Evolutionary conservation across 2,888 invertebrate genomes (phyloP).

Genomic region (Drosophila ustulata): DNA sequence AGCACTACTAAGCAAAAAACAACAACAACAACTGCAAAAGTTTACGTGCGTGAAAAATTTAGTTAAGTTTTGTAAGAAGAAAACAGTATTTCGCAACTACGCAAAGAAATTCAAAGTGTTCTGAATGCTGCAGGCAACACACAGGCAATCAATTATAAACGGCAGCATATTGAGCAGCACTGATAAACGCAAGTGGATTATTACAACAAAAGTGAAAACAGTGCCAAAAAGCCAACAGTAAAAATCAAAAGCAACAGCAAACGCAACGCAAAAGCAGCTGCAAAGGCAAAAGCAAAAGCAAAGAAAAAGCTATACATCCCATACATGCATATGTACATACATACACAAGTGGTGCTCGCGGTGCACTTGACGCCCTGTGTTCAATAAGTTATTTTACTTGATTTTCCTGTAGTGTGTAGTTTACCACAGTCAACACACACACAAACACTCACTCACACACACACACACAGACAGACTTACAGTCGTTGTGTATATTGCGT

Average conservation of each 20-base stretch:
- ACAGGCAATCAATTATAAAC: conserved; percentile 27
- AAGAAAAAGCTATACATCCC: conserved; percentile 39
- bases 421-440: conserved; percentile 6
- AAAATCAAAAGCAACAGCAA: conserved; percentile 40
- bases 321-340: conserved; percentile 40
- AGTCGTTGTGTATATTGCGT: conserved; percentile 36
- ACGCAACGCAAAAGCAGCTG: conserved; percentile 30
- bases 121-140: conserved; percentile 58
- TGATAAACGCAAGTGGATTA: conserved; percentile 43
- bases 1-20: conserved; percentile 43
- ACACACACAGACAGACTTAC: conserved; percentile 7
- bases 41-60: conserved; percentile 78
- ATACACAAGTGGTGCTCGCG: conserved; percentile 54
- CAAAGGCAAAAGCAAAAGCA: conserved; percentile 24
- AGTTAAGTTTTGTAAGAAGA: conserved; percentile 67
- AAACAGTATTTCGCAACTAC: conserved; percentile 43
- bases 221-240: conserved; percentile 49
- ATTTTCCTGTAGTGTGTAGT: conserved; percentile 47
- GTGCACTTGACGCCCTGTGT: conserved; percentile 56
- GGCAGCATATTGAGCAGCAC: conserved; percentile 25
- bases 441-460: conserved; percentile 18
- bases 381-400: conserved; percentile 63
- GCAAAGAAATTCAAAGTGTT: conserved; percentile 24
- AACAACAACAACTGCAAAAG: conserved; percentile 66
- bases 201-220: conserved; percentile 66